phyloP scores from a whole-genome alignment of 1,140 invertebrate genomes.

The Drosophila ogumai region DNA sequence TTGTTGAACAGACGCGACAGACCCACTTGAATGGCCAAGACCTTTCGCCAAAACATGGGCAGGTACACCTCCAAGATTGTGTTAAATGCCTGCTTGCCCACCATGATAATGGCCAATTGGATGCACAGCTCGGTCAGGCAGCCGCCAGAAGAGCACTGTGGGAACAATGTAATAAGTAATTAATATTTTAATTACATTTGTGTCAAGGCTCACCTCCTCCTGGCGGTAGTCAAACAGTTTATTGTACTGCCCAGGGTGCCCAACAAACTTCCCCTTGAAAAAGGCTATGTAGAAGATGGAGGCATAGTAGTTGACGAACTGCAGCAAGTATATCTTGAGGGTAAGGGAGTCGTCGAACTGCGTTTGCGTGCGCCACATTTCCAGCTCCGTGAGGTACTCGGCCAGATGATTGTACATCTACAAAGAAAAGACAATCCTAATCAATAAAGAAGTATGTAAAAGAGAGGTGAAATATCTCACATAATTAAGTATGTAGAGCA shows the following conservation, averaged over 20 bases:
- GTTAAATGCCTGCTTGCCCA: conserved; percentile 98
- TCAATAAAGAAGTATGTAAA: not conserved
- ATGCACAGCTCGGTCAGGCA: conserved; percentile 97
- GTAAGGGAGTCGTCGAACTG: conserved; percentile 99
- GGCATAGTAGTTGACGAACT: conserved; percentile 99
- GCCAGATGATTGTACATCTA: conserved; percentile 95
- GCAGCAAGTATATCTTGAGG: conserved; percentile 98
- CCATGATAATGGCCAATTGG: conserved; percentile 97
- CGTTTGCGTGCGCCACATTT: conserved; percentile 97
- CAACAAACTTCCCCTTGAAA: conserved; percentile 97
- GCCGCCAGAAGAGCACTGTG: conserved; percentile 92
- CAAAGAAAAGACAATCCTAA: conserved; percentile 9
- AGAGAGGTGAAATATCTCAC: conserved; percentile 85
- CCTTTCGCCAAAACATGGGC: conserved; percentile 90
- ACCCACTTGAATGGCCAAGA: conserved; percentile 87
- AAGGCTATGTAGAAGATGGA: conserved; percentile 99
- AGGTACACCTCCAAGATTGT: conserved; percentile 93
- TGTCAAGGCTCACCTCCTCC: conserved; percentile 89
- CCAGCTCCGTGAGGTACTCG: conserved; percentile 96
- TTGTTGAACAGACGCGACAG: conserved; percentile 68
- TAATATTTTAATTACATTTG: not conserved
- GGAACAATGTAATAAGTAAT: conserved; percentile 25
- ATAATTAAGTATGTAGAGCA: conserved; percentile 95
- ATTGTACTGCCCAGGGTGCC: conserved; percentile 92
- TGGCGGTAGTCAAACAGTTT: conserved; percentile 91